Base-by-base conservation (phyloP, 2,113 vertebrate genomes). In the Phasianus colchicus region DNA sequence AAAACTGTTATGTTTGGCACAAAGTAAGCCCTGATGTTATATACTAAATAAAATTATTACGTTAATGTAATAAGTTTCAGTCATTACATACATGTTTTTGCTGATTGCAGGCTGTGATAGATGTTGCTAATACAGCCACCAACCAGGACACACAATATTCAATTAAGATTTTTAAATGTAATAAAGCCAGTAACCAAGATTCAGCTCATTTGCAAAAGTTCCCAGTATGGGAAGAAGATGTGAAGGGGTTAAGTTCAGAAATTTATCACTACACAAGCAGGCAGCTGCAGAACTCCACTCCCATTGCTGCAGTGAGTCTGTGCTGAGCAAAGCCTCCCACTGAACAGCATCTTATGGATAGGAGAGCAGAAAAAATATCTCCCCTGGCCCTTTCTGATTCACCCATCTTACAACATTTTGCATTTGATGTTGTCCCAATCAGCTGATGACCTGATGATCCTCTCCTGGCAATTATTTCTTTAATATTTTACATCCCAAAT, bases 231-330 rank as follows among this genome's bases (percentile, higher is more conserved):
- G 42, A 93, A 95, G 72, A 88, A 78, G 79, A 95, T 95, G 83
- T 67, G 85, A 85, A 95, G 76, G 92, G 93, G 88, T 95, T 95
- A 92, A 95, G 69, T 43, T 61, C 52, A 71, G 76, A 76, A 83
- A 86, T 85, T 74, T 34, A 78, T 86, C 79, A 86, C 69, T 80
- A 81, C 57, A 40, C 61, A 83, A 86, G 52, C 69, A 89, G 43
- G 76, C 93, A 92, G 85, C 94, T 91, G 85, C 85, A 88, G 67
- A 88, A 22, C 88, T 65, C 87, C 50, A 29, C 47, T 58, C 47
- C 67, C 25, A 6, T n/a, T 21, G 54, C 77, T 87, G 30, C 5
- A 2, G 45, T 29, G 57, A 45, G 63, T 21, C 43, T 86, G 16
- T 55, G 75, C 55, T 19, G 36, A 50, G 81, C 66, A 82, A 69